These are phyloP conservation scores for Perca schrenkii DNA, from an alignment of 2,113 vertebrate species.

Conservation along the genomic window DNA sequence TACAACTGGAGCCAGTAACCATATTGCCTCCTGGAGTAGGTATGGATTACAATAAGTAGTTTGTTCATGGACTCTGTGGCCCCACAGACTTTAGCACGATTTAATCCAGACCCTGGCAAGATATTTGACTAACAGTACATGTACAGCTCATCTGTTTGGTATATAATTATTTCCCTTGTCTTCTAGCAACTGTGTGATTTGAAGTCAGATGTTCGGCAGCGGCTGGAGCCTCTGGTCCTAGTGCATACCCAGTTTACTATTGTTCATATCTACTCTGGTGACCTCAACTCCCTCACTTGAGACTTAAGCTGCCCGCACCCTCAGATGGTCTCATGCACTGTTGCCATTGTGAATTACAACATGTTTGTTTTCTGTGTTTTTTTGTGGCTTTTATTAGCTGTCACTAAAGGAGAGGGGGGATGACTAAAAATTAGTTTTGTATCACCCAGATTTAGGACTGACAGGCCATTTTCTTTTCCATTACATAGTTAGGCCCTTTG, in stretches of 20 bases:
- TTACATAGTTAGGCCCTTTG: slow-evolving; percentile 61
- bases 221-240: slow-evolving; percentile 16
- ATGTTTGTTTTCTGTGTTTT: slow-evolving; percentile 42
- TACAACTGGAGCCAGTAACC: slow-evolving; percentile 24
- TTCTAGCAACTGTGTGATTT: slow-evolving; percentile 18
- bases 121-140: slow-evolving; percentile 3
- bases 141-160: slow-evolving; percentile 30
- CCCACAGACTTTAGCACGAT: slow-evolving; percentile 14
- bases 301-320: slow-evolving; percentile 32
- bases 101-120: slow-evolving; percentile 34
- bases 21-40: slow-evolving; percentile 25
- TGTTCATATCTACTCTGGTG: slow-evolving; percentile 28
- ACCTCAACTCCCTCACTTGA: slow-evolving; percentile 17
- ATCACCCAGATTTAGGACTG: slow-evolving; percentile 48
- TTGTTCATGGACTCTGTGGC: slow-evolving; percentile 19
- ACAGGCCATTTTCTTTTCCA: slow-evolving; percentile 64
- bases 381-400: slow-evolving; percentile 50
- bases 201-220: not conserved
- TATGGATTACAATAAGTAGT: slow-evolving; percentile 41
- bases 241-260: slow-evolving; percentile 9
- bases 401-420: not conserved
- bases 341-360: slow-evolving; percentile 45
- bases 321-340: slow-evolving; percentile 25
- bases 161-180: slow-evolving; percentile 32
- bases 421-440: slow-evolving; percentile 48